Evolutionary conservation across 1,140 invertebrate genomes (phyloP).

Genomic region (Trachymyrmex cornetzi): DNA sequence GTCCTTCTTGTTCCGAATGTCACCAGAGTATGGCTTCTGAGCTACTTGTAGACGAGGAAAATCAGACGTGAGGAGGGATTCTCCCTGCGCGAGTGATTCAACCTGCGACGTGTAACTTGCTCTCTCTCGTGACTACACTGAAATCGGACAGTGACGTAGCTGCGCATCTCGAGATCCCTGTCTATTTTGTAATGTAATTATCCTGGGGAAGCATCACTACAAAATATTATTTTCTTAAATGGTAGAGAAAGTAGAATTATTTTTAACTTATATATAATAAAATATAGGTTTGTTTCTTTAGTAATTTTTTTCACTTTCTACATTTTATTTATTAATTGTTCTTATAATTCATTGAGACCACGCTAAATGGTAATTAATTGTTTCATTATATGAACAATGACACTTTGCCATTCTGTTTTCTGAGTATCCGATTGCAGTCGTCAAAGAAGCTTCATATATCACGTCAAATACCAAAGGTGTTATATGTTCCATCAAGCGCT

Average conservation of each 20-base stretch:
- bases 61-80: background rate
- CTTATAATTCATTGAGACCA: background rate
- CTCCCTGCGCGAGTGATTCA: constrained; percentile 68
- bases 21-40: background rate
- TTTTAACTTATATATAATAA: background rate
- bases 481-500: constrained; percentile 40
- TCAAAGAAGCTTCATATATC: constrained; percentile 21
- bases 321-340: background rate
- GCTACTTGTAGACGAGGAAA: background rate
- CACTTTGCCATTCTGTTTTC: background rate
- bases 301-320: background rate
- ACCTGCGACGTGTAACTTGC: constrained; percentile 49
- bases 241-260: background rate
- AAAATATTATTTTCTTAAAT: background rate
- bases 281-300: background rate
- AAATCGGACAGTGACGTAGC: constrained; percentile 55
- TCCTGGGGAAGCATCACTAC: background rate
- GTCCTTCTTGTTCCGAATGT: background rate
- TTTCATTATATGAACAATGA: background rate
- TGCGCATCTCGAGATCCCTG: constrained; percentile 5
- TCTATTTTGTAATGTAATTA: background rate
- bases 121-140: constrained; percentile 42
- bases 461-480: constrained; percentile 26
- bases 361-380: background rate
- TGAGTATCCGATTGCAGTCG: constrained; percentile 15